Percentiles rank a stretch among this genome's conserved stretches.
These are phyloP conservation scores for Phaedon cochleariae DNA, from an alignment of 2,888 invertebrate species.

Conservation along the genomic window DNA sequence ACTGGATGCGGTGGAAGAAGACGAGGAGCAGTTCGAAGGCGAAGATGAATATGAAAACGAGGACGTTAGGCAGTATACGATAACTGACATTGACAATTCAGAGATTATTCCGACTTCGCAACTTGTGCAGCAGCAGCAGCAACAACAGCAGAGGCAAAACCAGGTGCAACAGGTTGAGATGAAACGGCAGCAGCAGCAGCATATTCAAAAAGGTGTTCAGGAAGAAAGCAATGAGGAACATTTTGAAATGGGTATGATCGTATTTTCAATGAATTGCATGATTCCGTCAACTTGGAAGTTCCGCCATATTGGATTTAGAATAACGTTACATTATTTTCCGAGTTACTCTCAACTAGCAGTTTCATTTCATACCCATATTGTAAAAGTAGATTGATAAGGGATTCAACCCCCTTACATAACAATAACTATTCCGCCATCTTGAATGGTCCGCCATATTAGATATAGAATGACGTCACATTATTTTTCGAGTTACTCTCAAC, in stretches of 20 bases:
- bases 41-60: conserved; percentile 22
- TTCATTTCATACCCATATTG: too few species aligned
- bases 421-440: too few species aligned
- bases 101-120: conserved; percentile 36
- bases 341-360: too few species aligned
- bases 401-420: too few species aligned
- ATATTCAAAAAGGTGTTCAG: not conserved
- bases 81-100: conserved; percentile 52
- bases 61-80: conserved; percentile 39
- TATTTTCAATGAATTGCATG: not conserved
- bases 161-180: conserved; percentile 53
- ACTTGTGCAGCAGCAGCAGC: conserved; percentile 59
- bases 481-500: too few species aligned
- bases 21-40: not conserved
- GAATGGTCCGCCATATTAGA: too few species aligned
- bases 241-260: not conserved
- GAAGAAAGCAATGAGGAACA: not conserved
- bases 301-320: too few species aligned
- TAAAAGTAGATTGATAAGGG: too few species aligned
- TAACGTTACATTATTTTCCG: too few species aligned
- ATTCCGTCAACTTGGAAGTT: conserved; percentile 46
- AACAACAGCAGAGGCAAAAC: conserved; percentile 49
- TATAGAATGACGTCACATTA: too few species aligned
- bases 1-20: conserved; percentile 6
- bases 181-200: conserved; percentile 52